Conservation (phyloP, 2,113 vertebrate species). For the Mellivora capensis region DNA sequence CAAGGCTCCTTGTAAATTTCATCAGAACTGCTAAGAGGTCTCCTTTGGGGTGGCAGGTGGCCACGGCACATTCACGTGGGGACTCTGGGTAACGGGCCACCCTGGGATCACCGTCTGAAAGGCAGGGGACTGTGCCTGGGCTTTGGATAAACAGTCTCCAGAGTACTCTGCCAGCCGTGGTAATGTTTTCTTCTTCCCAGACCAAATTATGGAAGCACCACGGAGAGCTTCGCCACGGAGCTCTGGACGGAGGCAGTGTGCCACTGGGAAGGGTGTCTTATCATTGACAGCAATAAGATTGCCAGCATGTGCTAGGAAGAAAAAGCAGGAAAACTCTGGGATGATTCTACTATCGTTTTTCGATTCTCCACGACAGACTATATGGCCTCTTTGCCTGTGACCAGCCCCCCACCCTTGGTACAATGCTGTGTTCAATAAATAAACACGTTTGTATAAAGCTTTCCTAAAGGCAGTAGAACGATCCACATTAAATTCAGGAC, state of each 20-base stretch:
- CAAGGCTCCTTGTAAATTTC: not conserved
- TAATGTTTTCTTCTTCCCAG: no score
- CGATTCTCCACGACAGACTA: not conserved
- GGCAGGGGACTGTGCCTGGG: not conserved
- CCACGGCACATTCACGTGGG: no score
- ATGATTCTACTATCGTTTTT: not conserved
- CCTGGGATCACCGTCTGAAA: not conserved
- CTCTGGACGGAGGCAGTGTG: rapidly evolving
- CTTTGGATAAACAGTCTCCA: not conserved
- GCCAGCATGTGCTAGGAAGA: not conserved
- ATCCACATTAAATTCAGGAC: not conserved
- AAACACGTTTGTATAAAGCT: not conserved
- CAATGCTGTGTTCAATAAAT: not conserved
- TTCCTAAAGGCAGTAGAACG: not conserved
- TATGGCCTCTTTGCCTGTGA: not conserved
- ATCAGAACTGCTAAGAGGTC: not conserved
- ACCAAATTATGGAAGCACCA: no score
- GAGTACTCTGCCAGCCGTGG: rapidly evolving
- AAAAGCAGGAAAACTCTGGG: not conserved
- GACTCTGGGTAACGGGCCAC: not conserved
- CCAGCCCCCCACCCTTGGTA: not conserved
- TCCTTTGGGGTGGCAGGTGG: not conserved
- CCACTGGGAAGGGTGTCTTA: rapidly evolving
- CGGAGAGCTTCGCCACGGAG: no score
- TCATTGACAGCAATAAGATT: not conserved